Evolutionary conservation across 2,797 vertebrate genomes (phyloP).

Genomic region (Simalia tracyae): DNA sequence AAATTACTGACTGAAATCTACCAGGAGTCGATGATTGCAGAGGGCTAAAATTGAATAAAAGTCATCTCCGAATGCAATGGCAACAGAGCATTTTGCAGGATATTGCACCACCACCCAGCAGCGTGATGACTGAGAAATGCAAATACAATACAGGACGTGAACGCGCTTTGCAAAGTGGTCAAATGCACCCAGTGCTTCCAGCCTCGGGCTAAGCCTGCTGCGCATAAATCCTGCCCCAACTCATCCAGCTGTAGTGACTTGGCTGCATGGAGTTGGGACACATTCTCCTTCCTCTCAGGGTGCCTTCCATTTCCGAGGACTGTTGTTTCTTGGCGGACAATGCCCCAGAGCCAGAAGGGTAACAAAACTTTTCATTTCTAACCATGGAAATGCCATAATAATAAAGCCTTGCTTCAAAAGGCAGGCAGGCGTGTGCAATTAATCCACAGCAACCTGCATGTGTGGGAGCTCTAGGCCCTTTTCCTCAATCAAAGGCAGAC

Average conservation of each 20-base stretch:
- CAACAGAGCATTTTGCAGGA: not conserved
- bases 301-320: not conserved
- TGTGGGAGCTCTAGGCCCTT: fast-evolving
- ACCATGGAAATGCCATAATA: not conserved
- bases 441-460: not conserved
- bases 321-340: not conserved
- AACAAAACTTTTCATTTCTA: not conserved
- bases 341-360: not conserved
- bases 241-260: not conserved
- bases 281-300: not conserved
- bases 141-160: fast-evolving
- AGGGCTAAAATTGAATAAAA: not conserved
- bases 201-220: not conserved
- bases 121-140: not conserved
- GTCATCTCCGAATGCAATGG: not conserved
- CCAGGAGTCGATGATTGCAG: too few relatives aligned
- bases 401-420: not conserved
- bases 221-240: not conserved
- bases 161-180: not conserved
- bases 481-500: not conserved
- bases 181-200: not conserved
- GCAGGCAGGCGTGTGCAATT: not conserved
- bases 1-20: too few relatives aligned
- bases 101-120: not conserved
- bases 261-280: not conserved